Evolutionary conservation across 2,113 vertebrate species (phyloP), one percentile per base, ranked within the genome.

Genomic region (Pycnonotus jocosus): DNA sequence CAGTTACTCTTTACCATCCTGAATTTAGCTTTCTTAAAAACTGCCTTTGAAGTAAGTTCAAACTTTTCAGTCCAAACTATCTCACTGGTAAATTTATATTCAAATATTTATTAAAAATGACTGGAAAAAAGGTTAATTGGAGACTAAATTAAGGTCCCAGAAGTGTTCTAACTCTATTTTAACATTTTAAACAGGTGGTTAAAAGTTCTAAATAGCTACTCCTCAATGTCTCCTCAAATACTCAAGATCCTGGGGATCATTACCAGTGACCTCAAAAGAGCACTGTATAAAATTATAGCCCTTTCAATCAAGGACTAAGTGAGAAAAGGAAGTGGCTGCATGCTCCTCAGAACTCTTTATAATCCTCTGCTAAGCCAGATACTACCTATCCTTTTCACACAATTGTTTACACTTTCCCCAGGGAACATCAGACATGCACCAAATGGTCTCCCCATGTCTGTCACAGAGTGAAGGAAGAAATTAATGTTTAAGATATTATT

Each of bases 121-220:
- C 69, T 93, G 88, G 91, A 84, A 95, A 94, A 94, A 91, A 78
- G 20, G 24, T 86, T 92, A 94, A 95, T 74, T 89, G 53, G 31
- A 94, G 42, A 83, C 40, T 78, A 68, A 86, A 81, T 84, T 71
- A 91, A 84, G 45, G 54, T 69, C 69, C 33, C 76, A 40, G 47
- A 71, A 89, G 83, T 5, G 25, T 70, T 86, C 71, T 50, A 80
- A 61, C 33, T 85, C 40, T 68, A 53, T 90, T 90, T 90, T 82
- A 90, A 88, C 33, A 60, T 78, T 90, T 91, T 83, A 60, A 93
- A 47, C 91, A 96, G 86, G 72, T 81, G 60, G 58, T 48, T 81
- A 60, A 33, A 84, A 54, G 30, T 42, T 86, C 62, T 40, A 81
- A 72, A 64, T 66, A 35, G 38, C 31, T 93, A 51, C 15, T 83